A percentile compares a stretch with the other conserved stretches of the same genome.
These are phyloP conservation scores for Pogonus chalceus DNA, from an alignment of 1,140 invertebrate genomes.

Conservation along the genomic window DNA sequence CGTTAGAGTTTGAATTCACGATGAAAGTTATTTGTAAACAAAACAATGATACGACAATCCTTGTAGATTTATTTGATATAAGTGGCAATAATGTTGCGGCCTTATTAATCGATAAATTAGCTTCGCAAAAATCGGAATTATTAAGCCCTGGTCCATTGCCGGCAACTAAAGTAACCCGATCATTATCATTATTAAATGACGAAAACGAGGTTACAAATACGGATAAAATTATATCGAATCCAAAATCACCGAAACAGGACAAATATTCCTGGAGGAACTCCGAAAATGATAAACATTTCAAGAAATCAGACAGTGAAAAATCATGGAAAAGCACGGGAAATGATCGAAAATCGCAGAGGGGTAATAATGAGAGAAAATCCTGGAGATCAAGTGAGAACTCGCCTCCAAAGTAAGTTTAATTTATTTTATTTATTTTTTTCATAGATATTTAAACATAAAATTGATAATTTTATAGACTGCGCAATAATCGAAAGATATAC, in stretches of 20 bases:
- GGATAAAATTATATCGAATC: not conserved
- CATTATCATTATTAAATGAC: too few relatives aligned
- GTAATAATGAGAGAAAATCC: not conserved
- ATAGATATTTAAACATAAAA: too few relatives aligned
- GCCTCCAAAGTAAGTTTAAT: not conserved
- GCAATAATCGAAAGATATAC: not conserved
- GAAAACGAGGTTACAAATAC: not conserved
- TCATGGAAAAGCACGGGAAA: not conserved
- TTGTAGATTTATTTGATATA: constrained; percentile 43
- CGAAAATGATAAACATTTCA: not conserved
- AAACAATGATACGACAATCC: constrained; percentile 33
- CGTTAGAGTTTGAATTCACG: constrained; percentile 39
- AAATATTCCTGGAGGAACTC: not conserved
- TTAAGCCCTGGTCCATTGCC: constrained; percentile 29
- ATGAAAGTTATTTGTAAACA: constrained; percentile 45
- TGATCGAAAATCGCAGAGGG: not conserved
- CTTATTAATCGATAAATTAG: constrained; percentile 29
- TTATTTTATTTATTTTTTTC: too few relatives aligned
- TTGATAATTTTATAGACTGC: not conserved
- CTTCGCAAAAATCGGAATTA: constrained; percentile 23
- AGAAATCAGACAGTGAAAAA: not conserved
- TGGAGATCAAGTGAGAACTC: not conserved
- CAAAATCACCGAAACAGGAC: not conserved
- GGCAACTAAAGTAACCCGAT: constrained; percentile 15
- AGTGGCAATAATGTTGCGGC: constrained; percentile 27